Conservation (phyloP, 2,113 vertebrate species). For the Rousettus leschenaultii region DNA sequence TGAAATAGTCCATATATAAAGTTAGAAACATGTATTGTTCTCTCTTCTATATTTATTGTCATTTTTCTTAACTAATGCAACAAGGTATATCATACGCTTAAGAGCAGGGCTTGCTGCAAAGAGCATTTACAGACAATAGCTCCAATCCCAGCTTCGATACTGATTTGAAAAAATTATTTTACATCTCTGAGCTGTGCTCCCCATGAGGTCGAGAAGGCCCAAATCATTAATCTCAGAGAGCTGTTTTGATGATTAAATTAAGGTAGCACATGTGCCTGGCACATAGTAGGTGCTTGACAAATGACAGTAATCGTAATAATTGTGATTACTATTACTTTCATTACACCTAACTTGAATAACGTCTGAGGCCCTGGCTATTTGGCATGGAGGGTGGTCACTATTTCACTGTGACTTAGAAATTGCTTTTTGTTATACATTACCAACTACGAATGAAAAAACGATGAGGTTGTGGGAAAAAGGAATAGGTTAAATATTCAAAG, state of each 20-base stretch:
- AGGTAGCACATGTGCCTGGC: neutral
- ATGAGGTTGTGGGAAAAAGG: neutral
- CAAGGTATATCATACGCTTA: neutral
- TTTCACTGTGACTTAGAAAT: slow-evolving; percentile 15
- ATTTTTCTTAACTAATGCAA: neutral
- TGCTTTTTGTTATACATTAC: neutral
- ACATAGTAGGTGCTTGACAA: neutral
- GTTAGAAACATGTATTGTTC: neutral
- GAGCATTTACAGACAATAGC: neutral
- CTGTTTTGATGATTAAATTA: neutral
- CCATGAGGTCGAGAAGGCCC: neutral
- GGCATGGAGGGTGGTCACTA: neutral
- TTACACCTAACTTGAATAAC: neutral
- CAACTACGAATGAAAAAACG: neutral
- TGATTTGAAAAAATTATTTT: neutral
- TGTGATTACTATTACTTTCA: neutral
- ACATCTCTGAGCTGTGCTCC: neutral
- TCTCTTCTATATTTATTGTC: neutral
- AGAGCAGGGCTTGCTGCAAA: neutral
- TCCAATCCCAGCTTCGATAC: neutral
- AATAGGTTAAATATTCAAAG: neutral
- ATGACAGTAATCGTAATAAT: neutral
- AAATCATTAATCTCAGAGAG: neutral
- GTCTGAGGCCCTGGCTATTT: neutral
- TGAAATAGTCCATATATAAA: neutral